phyloP scores from a whole-genome alignment of 2,888 invertebrate genomes.

The Mesorhabditis sp. region DNA sequence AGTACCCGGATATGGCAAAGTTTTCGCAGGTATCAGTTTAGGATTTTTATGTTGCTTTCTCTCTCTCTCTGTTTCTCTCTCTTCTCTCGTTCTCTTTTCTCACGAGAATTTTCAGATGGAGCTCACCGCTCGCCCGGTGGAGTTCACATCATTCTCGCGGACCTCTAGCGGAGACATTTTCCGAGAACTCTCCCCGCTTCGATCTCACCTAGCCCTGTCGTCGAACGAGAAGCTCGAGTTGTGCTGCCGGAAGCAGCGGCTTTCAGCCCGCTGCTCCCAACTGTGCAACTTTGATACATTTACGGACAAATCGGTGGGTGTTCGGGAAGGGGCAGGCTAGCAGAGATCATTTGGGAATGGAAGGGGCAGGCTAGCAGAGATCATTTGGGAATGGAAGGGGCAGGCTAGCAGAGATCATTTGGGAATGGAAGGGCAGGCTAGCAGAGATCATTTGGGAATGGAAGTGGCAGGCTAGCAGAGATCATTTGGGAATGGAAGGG shows the following conservation, averaged over 20 bases:
- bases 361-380: background rate
- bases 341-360: background rate
- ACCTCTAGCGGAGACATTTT: background rate
- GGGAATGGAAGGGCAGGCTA: no score
- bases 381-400: background rate
- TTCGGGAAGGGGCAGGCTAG: background rate
- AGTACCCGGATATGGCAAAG: background rate
- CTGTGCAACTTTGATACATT: constrained; percentile 54
- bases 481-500: background rate
- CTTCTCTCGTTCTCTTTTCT: no score
- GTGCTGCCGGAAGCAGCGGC: constrained; percentile 49
- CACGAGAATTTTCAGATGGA: background rate
- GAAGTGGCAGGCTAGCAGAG: background rate
- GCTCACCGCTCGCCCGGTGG: background rate
- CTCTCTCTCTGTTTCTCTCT: no score
- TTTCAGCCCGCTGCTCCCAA: constrained; percentile 39
- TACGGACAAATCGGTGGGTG: constrained; percentile 48
- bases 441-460: no score
- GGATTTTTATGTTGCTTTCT: no score
- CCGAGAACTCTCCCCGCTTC: constrained; percentile 9
- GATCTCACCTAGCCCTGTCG: constrained; percentile 19
- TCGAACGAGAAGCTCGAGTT: constrained; percentile 51
- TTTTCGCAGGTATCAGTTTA: background rate
- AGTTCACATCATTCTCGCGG: background rate
- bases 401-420: background rate